A percentile compares a stretch with the other conserved stretches of the same genome.
Conservation (phyloP, 2,888 invertebrate species). For the Strigamia transsilvanica region DNA sequence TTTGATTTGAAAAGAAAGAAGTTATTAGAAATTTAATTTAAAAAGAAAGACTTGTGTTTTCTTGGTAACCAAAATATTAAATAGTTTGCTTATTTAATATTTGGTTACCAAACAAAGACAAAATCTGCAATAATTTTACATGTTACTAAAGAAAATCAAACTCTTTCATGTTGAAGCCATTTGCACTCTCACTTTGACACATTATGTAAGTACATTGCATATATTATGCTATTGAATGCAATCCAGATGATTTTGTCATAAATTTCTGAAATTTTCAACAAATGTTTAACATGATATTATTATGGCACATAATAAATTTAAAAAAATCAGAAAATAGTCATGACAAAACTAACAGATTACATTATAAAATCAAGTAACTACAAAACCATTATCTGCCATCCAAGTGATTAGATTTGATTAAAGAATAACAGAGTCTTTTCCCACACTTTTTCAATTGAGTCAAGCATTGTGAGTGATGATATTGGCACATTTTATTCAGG, state of each 20-base stretch:
- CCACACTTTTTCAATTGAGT: not conserved
- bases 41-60: no score
- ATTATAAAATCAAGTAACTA: not conserved
- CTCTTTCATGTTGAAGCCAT: not conserved
- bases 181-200: not conserved
- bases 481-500: not conserved
- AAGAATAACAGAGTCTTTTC: not conserved
- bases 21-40: not conserved
- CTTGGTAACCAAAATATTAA: no score
- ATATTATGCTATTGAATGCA: not conserved
- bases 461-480: not conserved
- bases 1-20: not conserved
- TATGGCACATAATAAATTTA: not conserved
- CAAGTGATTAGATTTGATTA: not conserved
- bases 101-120: not conserved
- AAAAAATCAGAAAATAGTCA: not conserved
- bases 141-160: not conserved
- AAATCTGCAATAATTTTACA: not conserved
- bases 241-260: not conserved
- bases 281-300: not conserved
- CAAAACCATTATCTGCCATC: not conserved
- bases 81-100: no score
- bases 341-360: not conserved
- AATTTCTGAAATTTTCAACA: not conserved
- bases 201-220: conserved; percentile 1